A percentile compares a stretch with the other conserved stretches of the same genome.
Evolutionary conservation across 2,113 vertebrate genomes (phyloP).

Genomic region (Thalassoma bifasciatum): DNA sequence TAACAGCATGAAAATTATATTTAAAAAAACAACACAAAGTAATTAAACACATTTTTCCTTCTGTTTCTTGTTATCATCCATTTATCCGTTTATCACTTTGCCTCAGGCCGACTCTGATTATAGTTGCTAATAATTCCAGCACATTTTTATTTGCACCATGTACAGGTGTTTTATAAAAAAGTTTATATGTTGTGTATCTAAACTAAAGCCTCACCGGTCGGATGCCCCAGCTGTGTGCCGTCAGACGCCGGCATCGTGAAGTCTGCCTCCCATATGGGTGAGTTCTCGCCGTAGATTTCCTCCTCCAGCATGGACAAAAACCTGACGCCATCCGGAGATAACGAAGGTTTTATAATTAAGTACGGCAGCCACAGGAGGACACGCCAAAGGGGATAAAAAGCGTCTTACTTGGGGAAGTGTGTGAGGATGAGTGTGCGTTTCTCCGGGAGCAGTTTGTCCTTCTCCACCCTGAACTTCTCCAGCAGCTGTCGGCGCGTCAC

Average conservation of each 20-base stretch:
- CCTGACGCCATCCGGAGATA: constrained; percentile 77
- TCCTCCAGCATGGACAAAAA: constrained; percentile 99
- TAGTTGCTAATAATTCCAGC: too few relatives aligned
- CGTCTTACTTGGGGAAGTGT: constrained; percentile 96
- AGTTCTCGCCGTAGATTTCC: constrained; percentile 97
- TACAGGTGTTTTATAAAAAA: too few relatives aligned
- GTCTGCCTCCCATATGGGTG: constrained; percentile 97
- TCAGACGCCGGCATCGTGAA: constrained; percentile 93
- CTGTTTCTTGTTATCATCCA: too few relatives aligned
- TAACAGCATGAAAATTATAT: too few relatives aligned
- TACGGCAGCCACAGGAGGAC: not conserved
- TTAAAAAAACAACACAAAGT: too few relatives aligned
- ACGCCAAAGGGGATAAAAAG: not conserved
- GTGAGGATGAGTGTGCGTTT: constrained; percentile 98
- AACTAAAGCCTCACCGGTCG: constrained; percentile 84
- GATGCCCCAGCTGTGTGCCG: constrained; percentile 90
- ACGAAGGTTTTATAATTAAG: not conserved
- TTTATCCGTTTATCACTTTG: too few relatives aligned
- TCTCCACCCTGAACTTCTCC: constrained; percentile 98
- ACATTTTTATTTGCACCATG: too few relatives aligned
- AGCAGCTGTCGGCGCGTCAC: constrained; percentile 96
- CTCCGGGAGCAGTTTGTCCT: constrained; percentile 97
- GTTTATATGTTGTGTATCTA: not conserved
- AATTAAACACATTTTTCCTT: too few relatives aligned
- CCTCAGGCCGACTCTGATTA: too few relatives aligned